Evolutionary conservation across 1,140 invertebrate genomes (phyloP), one percentile per base, ranked within the genome.

Genomic region (Acromyrmex charruanus): DNA sequence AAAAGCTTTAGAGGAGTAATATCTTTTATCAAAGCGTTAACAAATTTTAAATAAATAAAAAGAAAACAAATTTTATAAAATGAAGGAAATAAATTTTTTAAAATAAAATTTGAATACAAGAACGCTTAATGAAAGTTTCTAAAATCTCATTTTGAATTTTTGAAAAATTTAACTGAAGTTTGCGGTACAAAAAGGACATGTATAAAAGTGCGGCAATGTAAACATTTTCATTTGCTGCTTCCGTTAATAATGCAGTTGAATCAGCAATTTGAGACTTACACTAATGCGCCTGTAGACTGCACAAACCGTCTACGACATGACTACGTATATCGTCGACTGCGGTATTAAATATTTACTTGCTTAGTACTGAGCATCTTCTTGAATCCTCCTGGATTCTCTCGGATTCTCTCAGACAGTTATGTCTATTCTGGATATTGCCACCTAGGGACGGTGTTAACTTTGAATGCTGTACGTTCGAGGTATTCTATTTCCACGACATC

Each of bases 221-320:
- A 61, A 68, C 68, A n/a, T 16, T 79, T 55, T 84, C 68, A 75
- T 86, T 90, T 44, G 49, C 39, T 81, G 28, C 28, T 90, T 79
- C 63, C 49, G 63, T 90, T 88, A 91, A 88, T 90, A 87, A 90
- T 85, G 39, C 53, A 90, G 51, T 63, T 59, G 69, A 88, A 90
- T 82, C 65, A 85, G 75, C 80, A 87, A 90, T 90, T 88, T 82
- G 66, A 82, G n/a, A 53, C 28, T 21, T 18, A 77, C 66, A 74
- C 77, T 87, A 84, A 88, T 88, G 77, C 55, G 66, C n/a, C 14
- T 44, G 44, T 71, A 28, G 80, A 66, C 39, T 75, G 85, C 65
- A 75, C 53, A 72, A 87, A 69, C 71, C 58, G 39, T 89, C 55
- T 55, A 53, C 61, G 66, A 69, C 39, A 58, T 68, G 72, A 53